Conservation (phyloP, 2,888 invertebrate species). For the Drosophila peninsularis region DNA sequence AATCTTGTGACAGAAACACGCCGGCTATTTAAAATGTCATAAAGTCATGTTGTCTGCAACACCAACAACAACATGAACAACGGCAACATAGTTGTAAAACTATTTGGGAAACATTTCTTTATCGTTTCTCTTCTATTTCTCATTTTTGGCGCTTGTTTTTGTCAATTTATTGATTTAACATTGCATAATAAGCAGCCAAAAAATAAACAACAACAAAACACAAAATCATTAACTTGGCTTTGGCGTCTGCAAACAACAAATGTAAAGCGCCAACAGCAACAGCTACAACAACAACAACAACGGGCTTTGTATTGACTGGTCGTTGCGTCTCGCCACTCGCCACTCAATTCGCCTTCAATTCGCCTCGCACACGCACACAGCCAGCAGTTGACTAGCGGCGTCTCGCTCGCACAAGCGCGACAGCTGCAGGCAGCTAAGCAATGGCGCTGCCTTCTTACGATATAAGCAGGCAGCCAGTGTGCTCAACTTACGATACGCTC, state of each 20-base stretch:
- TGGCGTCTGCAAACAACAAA: slow-evolving; percentile 45
- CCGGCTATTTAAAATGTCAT: slow-evolving; percentile 57
- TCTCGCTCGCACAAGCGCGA: slow-evolving; percentile 57
- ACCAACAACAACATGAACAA: not conserved
- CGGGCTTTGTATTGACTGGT: slow-evolving; percentile 51
- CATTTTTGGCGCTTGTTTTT: slow-evolving; percentile 32
- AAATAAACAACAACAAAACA: slow-evolving; percentile 24
- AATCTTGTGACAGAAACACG: slow-evolving; percentile 38
- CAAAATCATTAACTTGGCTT: slow-evolving; percentile 73
- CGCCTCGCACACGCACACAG: slow-evolving; percentile 51
- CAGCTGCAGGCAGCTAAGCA: slow-evolving; percentile 48
- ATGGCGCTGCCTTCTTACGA: slow-evolving; percentile 78
- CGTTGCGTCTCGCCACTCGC: slow-evolving; percentile 52
- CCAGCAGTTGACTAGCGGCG: slow-evolving; percentile 41
- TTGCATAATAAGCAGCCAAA: slow-evolving; percentile 64
- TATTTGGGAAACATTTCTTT: slow-evolving; percentile 39
- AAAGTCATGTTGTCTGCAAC: slow-evolving; percentile 31
- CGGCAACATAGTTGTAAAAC: slow-evolving; percentile 20
- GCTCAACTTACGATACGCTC: slow-evolving; percentile 73
- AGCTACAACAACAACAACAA: slow-evolving; percentile 26
- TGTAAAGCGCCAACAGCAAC: slow-evolving; percentile 37
- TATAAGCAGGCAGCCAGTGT: slow-evolving; percentile 57
- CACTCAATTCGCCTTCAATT: slow-evolving; percentile 68
- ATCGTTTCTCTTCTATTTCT: slow-evolving; percentile 12
- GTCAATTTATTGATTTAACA: slow-evolving; percentile 72